These are phyloP conservation scores for Bombus vancouverensis DNA, from an alignment of 1,140 invertebrate genomes.

Conservation along the genomic window DNA sequence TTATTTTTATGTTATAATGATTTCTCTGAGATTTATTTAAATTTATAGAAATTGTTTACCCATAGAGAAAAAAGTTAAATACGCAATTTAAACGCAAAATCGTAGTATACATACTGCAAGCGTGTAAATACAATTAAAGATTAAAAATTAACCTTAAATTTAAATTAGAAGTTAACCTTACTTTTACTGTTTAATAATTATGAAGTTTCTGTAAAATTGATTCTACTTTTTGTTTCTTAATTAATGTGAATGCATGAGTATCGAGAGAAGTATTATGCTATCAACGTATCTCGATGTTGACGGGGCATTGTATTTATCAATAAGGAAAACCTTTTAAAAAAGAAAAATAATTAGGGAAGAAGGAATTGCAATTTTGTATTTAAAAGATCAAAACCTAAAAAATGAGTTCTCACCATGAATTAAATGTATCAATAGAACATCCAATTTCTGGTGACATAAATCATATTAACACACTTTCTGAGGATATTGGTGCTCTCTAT, in stretches of 20 bases:
- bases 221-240: not conserved
- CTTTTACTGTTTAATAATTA: not conserved
- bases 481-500: slow-evolving; percentile 88
- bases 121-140: not conserved
- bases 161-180: slow-evolving; percentile 7
- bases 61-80: not conserved
- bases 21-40: not conserved
- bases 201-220: not conserved
- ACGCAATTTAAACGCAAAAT: not conserved
- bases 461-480: slow-evolving; percentile 55
- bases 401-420: slow-evolving; percentile 63
- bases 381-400: not conserved
- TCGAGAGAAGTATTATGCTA: not conserved
- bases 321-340: not conserved
- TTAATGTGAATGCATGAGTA: not conserved
- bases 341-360: not conserved
- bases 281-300: not conserved
- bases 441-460: slow-evolving; percentile 55
- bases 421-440: slow-evolving; percentile 28
- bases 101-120: not conserved
- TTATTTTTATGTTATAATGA: not conserved
- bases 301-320: not conserved
- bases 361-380: not conserved
- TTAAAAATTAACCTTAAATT: not conserved
- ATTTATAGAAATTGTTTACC: not conserved